Conservation (phyloP, 2,113 vertebrate genomes). For the Heterochromis multidens region DNA sequence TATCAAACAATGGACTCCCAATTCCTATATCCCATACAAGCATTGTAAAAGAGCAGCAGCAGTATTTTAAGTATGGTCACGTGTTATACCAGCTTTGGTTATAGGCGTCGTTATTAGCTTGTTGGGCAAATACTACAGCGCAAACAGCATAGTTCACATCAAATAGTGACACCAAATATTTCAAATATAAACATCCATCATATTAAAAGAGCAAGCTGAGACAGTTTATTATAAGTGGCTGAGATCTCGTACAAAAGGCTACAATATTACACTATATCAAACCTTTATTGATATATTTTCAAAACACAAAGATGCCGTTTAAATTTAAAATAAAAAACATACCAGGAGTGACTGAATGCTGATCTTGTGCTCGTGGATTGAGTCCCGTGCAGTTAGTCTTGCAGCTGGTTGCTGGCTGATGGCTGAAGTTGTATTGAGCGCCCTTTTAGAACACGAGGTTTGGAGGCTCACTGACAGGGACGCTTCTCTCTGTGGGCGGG, state of each 20-base stretch:
- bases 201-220: neutral
- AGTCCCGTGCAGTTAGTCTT: neutral
- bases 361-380: neutral
- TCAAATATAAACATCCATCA: neutral
- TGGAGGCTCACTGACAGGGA: slow-evolving; percentile 40
- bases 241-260: neutral
- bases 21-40: neutral
- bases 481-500: slow-evolving; percentile 62
- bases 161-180: neutral
- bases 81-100: neutral
- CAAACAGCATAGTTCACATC: neutral
- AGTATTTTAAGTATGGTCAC: neutral
- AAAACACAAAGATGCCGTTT: neutral
- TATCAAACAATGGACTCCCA: neutral
- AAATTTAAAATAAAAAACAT: neutral
- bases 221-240: neutral
- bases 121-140: neutral
- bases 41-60: neutral
- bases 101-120: neutral
- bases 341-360: slow-evolving; percentile 7
- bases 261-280: neutral
- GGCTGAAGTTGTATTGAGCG: slow-evolving; percentile 57
- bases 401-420: neutral
- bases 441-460: slow-evolving; percentile 52
- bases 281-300: neutral